Conservation (phyloP, 37 sponge, comb jelly and placozoan genomes). For the Crambe crambe region DNA sequence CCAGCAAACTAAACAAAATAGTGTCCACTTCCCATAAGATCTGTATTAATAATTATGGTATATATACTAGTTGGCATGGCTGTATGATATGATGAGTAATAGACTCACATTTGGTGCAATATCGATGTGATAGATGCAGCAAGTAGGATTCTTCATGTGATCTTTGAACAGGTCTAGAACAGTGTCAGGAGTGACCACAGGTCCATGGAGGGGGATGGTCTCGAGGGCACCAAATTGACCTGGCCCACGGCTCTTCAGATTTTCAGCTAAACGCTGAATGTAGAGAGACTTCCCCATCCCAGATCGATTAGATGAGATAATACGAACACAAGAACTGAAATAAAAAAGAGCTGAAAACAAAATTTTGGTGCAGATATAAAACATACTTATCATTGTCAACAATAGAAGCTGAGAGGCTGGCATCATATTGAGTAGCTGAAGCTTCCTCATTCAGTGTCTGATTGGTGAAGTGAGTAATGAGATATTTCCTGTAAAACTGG, state of each 20-base stretch:
- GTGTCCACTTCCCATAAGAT: slow-evolving; percentile 33
- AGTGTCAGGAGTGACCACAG: slow-evolving; percentile 44
- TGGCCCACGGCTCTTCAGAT: not conserved
- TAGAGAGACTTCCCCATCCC: slow-evolving; percentile 85
- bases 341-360: too few relatives aligned
- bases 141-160: not conserved
- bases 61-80: not conserved
- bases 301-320: slow-evolving; percentile 51
- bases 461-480: slow-evolving; percentile 16
- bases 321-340: slow-evolving; percentile 49
- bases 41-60: slow-evolving; percentile 6
- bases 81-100: too few relatives aligned
- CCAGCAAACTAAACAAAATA: slow-evolving; percentile 54
- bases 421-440: not conserved
- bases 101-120: slow-evolving; percentile 50
- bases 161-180: slow-evolving; percentile 31
- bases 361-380: not conserved
- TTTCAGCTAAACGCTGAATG: slow-evolving; percentile 48
- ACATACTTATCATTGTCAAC: slow-evolving; percentile 43
- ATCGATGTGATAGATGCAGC: slow-evolving; percentile 49
- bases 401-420: not conserved
- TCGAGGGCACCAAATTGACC: not conserved
- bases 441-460: not conserved
- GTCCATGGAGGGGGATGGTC: slow-evolving; percentile 67
- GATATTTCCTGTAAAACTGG: slow-evolving; percentile 10